These are phyloP conservation scores for Atlantisia rogersi DNA, from an alignment of 2,113 vertebrate species.

Conservation along the genomic window DNA sequence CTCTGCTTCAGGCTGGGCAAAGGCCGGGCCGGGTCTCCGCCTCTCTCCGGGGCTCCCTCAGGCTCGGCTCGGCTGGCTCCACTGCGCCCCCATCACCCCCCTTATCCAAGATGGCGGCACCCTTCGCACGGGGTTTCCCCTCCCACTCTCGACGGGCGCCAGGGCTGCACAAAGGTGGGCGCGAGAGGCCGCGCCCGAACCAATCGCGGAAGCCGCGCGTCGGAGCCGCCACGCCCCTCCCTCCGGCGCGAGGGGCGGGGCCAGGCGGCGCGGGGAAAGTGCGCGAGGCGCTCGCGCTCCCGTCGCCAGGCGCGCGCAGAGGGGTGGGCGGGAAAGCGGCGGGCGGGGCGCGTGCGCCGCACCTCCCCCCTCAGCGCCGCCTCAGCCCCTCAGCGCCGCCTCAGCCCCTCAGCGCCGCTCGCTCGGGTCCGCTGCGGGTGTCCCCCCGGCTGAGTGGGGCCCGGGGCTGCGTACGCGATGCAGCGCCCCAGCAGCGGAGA, in stretches of 20 bases:
- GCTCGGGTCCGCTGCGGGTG: too few relatives aligned
- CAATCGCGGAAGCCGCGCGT: conserved; percentile 43
- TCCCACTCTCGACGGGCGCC: conserved; percentile 73
- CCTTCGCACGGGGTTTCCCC: conserved; percentile 88
- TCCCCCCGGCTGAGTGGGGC: not conserved
- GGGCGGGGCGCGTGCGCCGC: not conserved
- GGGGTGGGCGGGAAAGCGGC: not conserved
- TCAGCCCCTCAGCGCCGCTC: too few relatives aligned
- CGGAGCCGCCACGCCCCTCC: not conserved
- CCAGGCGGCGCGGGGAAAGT: not conserved
- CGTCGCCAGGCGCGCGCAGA: not conserved
- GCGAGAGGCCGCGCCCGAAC: conserved; percentile 36
- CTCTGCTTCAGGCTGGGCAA: not conserved
- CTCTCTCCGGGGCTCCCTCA: not conserved
- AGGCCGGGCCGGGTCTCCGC: conserved; percentile 12
- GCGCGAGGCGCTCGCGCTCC: not conserved
- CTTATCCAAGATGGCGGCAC: conserved; percentile 90
- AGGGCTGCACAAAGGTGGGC: conserved; percentile 70
- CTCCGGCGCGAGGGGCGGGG: not conserved
- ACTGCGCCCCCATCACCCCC: conserved; percentile 74
- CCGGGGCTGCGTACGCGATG: fast-evolving
- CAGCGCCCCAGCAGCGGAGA: fast-evolving
- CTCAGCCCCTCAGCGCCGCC: too few relatives aligned
- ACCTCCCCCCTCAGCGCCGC: not conserved
- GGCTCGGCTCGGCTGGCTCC: not conserved